Base-by-base conservation (phyloP, 2,113 vertebrate species). In the Ariopsis seemanni region DNA sequence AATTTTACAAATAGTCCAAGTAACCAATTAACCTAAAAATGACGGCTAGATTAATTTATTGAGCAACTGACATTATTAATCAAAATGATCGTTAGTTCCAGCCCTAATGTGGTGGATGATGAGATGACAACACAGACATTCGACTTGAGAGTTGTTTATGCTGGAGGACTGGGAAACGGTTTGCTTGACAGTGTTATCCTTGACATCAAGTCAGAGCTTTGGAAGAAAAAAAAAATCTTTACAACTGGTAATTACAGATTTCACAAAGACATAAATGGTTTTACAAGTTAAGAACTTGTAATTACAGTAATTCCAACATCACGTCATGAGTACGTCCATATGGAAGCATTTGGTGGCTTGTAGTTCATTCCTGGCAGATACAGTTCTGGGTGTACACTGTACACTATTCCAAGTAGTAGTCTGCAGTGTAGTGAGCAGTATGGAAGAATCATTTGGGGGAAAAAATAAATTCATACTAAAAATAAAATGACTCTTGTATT, bases 261-360 rank as follows among this genome's bases (percentile, higher is more conserved):
- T 34, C 75, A 80, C 60, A 81, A 83, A 83, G 82, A 67, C 62
- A 82, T 63, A 67, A 83, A 52, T 5, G 62, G 34, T 83, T 83
- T 65, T 83, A 83, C 82, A 83, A 67, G 62, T 52, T 67, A 22
- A 67, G 57, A 83, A 83, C 82, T 52, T 52, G 62, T 83, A 67
- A 83, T 83, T 83, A 83, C 62, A 2, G 25, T 65, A 83, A 83
- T 83, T 67, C 34, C 62, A 5, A 83, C 62, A 83, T 83, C 62
- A 83, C 82, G n/a, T 83, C 62, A 83, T 53, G 60, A 67, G 62
- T 52, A 6, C 25, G 8, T 67, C 27, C 62, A 83, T 67, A 83
- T 83, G 82, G 82, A 83, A 83, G 67, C 82, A 52, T 67, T 83
- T 52, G 62, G 62, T 83, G 82, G 82, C 67, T 83, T 67, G 60